Conservation (phyloP, 64 coral and sea anemone genomes). For the Actinia equina region DNA sequence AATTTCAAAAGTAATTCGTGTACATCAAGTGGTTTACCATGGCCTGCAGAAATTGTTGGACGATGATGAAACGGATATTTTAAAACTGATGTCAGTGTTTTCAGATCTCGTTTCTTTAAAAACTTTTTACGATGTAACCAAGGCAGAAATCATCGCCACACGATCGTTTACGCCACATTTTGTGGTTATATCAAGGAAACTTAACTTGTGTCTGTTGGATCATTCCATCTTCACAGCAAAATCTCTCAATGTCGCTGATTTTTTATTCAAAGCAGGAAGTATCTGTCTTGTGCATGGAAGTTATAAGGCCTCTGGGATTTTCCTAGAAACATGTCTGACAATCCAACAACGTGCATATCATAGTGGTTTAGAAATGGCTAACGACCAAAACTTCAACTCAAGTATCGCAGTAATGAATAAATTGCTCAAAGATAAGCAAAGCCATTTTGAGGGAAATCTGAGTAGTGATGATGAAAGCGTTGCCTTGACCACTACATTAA, state of each 20-base stretch:
- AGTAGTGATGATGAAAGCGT: not conserved
- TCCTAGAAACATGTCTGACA: not conserved
- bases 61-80: not conserved
- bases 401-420: too few relatives aligned
- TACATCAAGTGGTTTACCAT: conserved; percentile 18
- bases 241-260: not conserved
- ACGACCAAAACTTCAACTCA: too few relatives aligned
- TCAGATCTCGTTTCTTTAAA: not conserved
- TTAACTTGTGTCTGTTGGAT: not conserved
- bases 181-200: not conserved
- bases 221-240: not conserved
- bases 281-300: not conserved
- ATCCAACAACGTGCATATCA: not conserved
- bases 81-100: conserved; percentile 12
- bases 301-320: not conserved
- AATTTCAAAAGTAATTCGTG: conserved; percentile 4
- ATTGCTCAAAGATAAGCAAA: too few relatives aligned
- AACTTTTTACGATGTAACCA: not conserved
- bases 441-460: not conserved
- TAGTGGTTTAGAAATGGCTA: not conserved
- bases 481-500: not conserved
- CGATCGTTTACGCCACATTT: not conserved
- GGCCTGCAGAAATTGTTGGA: not conserved
- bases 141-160: not conserved
- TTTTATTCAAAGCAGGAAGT: not conserved